Evolutionary conservation across 2,797 vertebrate species (phyloP).

Genomic region (Acrossocheilus fasciatus): DNA sequence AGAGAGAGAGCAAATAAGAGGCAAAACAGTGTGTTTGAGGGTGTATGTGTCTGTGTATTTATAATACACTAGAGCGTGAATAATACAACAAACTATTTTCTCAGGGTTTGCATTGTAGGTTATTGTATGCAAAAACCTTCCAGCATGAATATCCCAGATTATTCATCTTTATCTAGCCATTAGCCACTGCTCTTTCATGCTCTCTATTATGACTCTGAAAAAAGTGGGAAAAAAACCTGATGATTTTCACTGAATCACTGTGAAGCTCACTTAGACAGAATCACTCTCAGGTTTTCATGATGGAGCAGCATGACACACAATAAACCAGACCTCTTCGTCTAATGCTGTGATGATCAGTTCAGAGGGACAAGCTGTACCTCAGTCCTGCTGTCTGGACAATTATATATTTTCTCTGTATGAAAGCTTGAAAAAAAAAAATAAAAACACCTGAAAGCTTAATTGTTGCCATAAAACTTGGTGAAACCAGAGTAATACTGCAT

Average conservation of each 20-base stretch:
- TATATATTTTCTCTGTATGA: not conserved
- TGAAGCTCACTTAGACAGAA: not conserved
- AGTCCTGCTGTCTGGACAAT: not conserved
- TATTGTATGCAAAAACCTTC: not conserved
- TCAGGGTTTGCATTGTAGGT: not conserved
- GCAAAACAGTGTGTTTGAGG: not conserved
- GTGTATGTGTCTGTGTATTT: not conserved
- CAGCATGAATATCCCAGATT: not conserved
- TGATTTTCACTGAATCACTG: not conserved
- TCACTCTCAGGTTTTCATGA: not conserved
- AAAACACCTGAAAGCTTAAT: not conserved
- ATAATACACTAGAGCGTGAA: not conserved
- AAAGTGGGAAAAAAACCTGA: not conserved
- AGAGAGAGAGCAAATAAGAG: not conserved
- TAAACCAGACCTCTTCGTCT: slow-evolving; percentile 9
- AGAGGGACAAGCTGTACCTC: not conserved
- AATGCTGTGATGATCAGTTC: slow-evolving; percentile 24
- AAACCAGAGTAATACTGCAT: not conserved
- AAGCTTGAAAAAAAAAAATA: not conserved
- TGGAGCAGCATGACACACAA: not conserved
- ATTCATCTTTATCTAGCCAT: slow-evolving; percentile 13
- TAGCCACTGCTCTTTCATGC: not conserved
- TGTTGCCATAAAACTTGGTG: not conserved
- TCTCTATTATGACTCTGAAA: not conserved
- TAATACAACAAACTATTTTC: not conserved